Percentiles rank a stretch among this genome's conserved stretches.
Conservation (phyloP, 2,888 invertebrate species). For the Lasioglossum calceatum region DNA sequence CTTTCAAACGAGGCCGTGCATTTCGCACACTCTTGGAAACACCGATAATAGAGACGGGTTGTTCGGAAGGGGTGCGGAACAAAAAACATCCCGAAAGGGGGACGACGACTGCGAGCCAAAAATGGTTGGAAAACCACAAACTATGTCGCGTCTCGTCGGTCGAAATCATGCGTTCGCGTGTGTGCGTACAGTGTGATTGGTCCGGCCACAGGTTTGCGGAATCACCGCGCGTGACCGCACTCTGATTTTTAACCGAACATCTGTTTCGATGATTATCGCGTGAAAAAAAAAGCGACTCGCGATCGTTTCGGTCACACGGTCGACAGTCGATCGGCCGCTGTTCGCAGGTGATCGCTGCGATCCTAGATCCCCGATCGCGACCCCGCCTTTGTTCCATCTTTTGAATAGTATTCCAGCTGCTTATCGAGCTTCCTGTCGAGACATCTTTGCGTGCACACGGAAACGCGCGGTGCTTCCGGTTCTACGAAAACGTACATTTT, state of each 20-base stretch:
- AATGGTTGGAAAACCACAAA: background rate
- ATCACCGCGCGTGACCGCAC: constrained; percentile 36
- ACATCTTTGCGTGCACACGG: constrained; percentile 1
- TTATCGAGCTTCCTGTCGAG: constrained; percentile 40
- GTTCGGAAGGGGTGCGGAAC: background rate
- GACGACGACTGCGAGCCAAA: background rate
- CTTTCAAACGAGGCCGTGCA: background rate
- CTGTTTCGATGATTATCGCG: constrained; percentile 52
- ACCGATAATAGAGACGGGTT: background rate
- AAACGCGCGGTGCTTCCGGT: constrained; percentile 16
- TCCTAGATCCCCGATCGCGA: background rate
- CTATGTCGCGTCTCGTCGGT: background rate
- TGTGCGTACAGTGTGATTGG: background rate
- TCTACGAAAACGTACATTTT: background rate
- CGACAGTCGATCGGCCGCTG: background rate
- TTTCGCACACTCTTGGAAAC: background rate
- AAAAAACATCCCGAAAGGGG: background rate
- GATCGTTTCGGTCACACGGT: constrained; percentile 33
- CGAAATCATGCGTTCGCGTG: constrained; percentile 7
- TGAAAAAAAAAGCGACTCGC: constrained; percentile 26
- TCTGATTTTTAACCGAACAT: constrained; percentile 55
- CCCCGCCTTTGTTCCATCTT: constrained; percentile 26
- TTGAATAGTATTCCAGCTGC: background rate
- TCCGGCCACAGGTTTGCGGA: background rate
- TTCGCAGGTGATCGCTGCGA: constrained; percentile 13